A percentile compares a stretch with the other conserved stretches of the same genome.
phyloP scores from a whole-genome alignment of 2,888 invertebrate genomes.

The Ophioninae sp. region DNA sequence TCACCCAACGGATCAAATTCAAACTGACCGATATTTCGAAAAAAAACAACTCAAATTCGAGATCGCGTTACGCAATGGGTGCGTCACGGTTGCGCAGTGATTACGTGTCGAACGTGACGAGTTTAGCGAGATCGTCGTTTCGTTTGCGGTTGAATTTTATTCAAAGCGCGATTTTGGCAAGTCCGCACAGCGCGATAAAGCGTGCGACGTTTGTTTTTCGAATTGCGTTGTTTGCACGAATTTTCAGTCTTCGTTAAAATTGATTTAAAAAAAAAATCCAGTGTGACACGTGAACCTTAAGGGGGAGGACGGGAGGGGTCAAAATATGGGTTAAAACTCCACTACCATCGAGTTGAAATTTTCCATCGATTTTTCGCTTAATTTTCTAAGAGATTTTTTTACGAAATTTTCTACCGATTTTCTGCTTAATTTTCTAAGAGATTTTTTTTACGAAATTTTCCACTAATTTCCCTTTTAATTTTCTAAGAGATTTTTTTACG shows the following conservation, averaged over 20 bases:
- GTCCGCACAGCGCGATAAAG: not conserved
- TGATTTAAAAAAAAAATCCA: too few relatives aligned
- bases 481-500: too few relatives aligned
- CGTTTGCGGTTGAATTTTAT: not conserved
- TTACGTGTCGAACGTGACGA: not conserved
- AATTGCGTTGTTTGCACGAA: not conserved
- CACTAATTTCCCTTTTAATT: too few relatives aligned
- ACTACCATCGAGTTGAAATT: too few relatives aligned
- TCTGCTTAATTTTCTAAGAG: too few relatives aligned
- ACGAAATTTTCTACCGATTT: too few relatives aligned
- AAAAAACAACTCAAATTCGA: not conserved
- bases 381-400: too few relatives aligned
- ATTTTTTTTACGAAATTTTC: too few relatives aligned
- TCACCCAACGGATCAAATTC: not conserved
- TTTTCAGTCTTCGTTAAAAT: not conserved
- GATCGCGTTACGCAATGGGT: not conserved
- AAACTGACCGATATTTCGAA: not conserved
- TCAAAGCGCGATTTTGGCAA: not conserved
- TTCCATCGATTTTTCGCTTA: too few relatives aligned
- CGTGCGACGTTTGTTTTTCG: not conserved
- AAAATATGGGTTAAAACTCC: too few relatives aligned
- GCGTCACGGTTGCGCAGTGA: not conserved
- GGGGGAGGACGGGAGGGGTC: too few relatives aligned
- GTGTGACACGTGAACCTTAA: too few relatives aligned
- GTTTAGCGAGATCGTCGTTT: not conserved